Evolutionary conservation across 2,888 invertebrate genomes (phyloP).

Genomic region (Athalia circularis): DNA sequence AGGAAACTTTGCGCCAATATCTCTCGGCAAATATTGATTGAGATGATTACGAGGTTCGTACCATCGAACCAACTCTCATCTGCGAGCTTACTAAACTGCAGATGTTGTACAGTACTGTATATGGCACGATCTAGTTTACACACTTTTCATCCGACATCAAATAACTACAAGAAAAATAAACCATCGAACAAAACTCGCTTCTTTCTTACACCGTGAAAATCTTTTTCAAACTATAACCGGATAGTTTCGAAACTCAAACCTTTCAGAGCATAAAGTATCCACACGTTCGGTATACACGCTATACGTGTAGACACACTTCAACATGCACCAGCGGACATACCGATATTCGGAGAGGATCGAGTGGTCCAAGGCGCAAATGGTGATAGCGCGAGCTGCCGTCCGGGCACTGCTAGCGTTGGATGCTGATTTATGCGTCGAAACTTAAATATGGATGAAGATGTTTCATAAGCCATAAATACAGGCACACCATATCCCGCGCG

Average conservation of each 20-base stretch:
- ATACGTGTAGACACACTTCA: not conserved
- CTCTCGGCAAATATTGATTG: constrained; percentile 55
- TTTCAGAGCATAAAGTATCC: not conserved
- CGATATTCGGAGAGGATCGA: constrained; percentile 23
- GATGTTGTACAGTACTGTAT: constrained; percentile 12
- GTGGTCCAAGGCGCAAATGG: constrained; percentile 42
- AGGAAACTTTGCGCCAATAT: constrained; percentile 57
- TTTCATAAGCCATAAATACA: constrained; percentile 64
- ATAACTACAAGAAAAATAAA: not conserved
- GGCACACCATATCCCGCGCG: constrained; percentile 29
- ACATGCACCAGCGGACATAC: constrained; percentile 18
- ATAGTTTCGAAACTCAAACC: constrained; percentile 2
- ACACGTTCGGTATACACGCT: constrained; percentile 11
- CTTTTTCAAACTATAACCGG: constrained; percentile 6
- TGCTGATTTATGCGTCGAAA: constrained; percentile 63
- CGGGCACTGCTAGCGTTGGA: constrained; percentile 52
- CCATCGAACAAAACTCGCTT: not conserved
- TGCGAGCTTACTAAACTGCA: constrained; percentile 28
- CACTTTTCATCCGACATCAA: constrained; percentile 17
- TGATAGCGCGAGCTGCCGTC: constrained; percentile 48
- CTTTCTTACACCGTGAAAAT: not conserved
- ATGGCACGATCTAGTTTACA: constrained; percentile 22
- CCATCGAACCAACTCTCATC: constrained; percentile 28
- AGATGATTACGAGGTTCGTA: constrained; percentile 48
- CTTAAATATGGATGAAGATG: constrained; percentile 67